Percentiles rank a stretch among this genome's conserved stretches.
These are phyloP conservation scores for Petromus typicus DNA, from an alignment of 2,113 vertebrate genomes.

Conservation along the genomic window DNA sequence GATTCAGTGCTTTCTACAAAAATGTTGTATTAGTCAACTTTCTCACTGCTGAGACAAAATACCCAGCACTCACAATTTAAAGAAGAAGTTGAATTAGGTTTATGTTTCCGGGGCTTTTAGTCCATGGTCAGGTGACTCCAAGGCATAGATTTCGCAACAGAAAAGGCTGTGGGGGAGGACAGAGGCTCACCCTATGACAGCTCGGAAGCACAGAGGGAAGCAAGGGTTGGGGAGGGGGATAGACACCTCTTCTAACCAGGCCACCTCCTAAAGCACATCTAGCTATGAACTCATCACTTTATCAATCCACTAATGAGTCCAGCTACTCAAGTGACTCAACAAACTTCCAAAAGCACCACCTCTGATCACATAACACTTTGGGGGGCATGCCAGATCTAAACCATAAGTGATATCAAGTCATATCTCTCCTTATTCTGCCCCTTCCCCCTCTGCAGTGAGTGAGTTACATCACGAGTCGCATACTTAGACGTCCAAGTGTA, in stretches of 20 bases:
- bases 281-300: not conserved
- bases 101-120: not conserved
- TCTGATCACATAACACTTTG: not conserved
- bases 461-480: not conserved
- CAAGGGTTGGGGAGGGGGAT: not conserved
- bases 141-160: not conserved
- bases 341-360: not conserved
- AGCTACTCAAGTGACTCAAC: not conserved
- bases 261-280: not conserved
- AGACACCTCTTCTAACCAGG: not conserved
- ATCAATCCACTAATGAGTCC: not conserved
- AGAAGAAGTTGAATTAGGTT: not conserved
- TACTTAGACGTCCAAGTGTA: not conserved
- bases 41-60: no score
- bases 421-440: not conserved
- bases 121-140: not conserved
- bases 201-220: not conserved
- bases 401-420: not conserved
- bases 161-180: not conserved
- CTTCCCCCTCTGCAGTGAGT: not conserved
- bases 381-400: not conserved
- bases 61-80: not conserved
- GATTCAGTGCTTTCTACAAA: not conserved
- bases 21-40: no score
- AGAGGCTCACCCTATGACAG: not conserved